These are phyloP conservation scores for Anguilla anguilla DNA, from an alignment of 2,797 vertebrate genomes.

Conservation along the genomic window DNA sequence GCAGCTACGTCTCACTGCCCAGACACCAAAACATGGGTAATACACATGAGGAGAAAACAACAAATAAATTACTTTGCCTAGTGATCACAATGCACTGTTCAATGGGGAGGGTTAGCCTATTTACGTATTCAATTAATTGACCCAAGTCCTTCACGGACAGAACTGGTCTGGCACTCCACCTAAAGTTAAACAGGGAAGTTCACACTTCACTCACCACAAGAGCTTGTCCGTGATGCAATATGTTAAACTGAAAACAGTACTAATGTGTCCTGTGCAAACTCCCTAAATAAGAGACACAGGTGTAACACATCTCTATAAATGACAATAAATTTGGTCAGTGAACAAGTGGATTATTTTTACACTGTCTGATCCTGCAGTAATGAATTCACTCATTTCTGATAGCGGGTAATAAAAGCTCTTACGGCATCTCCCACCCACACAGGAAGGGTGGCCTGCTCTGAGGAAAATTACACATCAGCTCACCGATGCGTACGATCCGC, in stretches of 20 bases:
- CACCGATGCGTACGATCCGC: neutral
- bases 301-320: neutral
- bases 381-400: neutral
- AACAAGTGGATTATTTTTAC: neutral
- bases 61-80: neutral
- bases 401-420: neutral
- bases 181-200: neutral
- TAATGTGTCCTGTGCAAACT: neutral
- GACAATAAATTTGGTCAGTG: neutral
- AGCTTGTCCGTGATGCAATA: neutral
- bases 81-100: neutral
- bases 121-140: neutral
- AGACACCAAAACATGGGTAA: neutral
- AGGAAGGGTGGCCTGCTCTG: neutral
- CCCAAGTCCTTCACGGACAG: slow-evolving; percentile 3
- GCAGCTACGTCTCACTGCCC: neutral
- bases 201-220: neutral
- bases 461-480: slow-evolving; percentile 7
- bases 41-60: neutral
- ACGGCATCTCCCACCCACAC: neutral
- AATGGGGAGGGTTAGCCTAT: neutral
- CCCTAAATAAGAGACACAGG: neutral
- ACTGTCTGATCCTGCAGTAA: neutral
- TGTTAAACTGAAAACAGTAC: neutral
- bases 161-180: neutral